Conservation (phyloP, 2,888 invertebrate genomes). For the Tipula helvola region DNA sequence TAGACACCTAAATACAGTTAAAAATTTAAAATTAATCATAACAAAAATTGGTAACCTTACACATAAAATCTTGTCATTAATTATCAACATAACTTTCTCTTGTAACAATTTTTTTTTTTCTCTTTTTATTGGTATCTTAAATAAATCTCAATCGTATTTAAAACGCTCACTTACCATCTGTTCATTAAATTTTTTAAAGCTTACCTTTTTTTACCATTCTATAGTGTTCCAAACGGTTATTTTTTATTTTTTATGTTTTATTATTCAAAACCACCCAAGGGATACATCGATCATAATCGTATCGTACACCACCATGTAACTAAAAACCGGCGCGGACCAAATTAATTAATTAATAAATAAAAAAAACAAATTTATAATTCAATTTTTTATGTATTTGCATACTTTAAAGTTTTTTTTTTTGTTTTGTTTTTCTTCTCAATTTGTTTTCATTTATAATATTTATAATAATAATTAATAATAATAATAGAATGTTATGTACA, state of each 20-base stretch:
- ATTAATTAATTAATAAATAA: neutral
- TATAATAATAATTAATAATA: neutral
- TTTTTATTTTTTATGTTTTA: neutral
- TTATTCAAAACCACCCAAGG: neutral
- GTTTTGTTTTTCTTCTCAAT: neutral
- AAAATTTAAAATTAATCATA: neutral
- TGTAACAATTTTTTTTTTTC: neutral
- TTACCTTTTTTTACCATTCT: neutral
- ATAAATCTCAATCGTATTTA: neutral
- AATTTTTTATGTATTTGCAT: neutral
- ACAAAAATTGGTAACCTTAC: neutral
- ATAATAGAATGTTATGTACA: neutral
- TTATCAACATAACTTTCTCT: neutral
- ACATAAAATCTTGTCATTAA: neutral
- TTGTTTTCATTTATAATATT: slow-evolving; percentile 4
- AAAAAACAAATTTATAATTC: neutral
- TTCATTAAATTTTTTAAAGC: neutral
- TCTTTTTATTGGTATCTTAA: neutral
- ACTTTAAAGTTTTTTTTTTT: neutral
- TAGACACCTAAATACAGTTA: too few relatives aligned
- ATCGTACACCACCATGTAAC: neutral
- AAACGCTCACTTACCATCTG: neutral
- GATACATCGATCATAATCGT: neutral
- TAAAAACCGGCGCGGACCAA: neutral
- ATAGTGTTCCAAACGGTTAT: neutral